phyloP scores from a whole-genome alignment of 2,113 vertebrate genomes.

The Nerophis lumbriciformis region DNA sequence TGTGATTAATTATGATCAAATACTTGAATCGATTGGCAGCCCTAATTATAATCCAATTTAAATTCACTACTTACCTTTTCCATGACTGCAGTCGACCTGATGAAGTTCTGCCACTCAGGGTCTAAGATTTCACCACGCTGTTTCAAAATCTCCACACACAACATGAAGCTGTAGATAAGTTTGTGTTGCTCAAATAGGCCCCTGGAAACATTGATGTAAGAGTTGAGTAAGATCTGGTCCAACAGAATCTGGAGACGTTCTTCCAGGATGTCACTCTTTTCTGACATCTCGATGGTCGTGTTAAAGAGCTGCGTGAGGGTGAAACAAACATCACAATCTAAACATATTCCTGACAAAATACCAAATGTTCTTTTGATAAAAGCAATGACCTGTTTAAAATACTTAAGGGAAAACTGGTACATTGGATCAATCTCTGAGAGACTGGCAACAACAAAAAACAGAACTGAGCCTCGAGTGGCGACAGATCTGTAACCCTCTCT shows the following conservation, averaged over 20 bases:
- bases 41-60: no score
- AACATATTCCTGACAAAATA: not conserved
- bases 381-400: constrained; percentile 77
- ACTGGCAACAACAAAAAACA: constrained; percentile 77
- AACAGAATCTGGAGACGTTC: constrained; percentile 67
- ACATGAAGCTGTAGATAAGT: constrained; percentile 78
- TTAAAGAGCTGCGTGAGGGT: constrained; percentile 70
- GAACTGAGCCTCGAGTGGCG: constrained; percentile 71
- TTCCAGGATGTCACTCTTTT: constrained; percentile 59
- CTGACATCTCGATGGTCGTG: constrained; percentile 70
- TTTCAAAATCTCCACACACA: constrained; percentile 74
- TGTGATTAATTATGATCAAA: no score
- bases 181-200: constrained; percentile 79
- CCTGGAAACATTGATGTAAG: constrained; percentile 67
- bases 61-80: constrained; percentile 67
- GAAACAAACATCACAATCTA: not conserved
- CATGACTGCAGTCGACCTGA: constrained; percentile 60
- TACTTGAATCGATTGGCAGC: no score
- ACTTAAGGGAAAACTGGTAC: constrained; percentile 84
- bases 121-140: constrained; percentile 67
- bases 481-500: constrained; percentile 74
- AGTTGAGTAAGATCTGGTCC: constrained; percentile 67
- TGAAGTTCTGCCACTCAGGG: constrained; percentile 74
- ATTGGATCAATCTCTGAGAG: constrained; percentile 81
- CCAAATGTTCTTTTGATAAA: not conserved